Evolutionary conservation across 2,797 vertebrate genomes (phyloP).

Genomic region (Odontamblyopus rebecca): DNA sequence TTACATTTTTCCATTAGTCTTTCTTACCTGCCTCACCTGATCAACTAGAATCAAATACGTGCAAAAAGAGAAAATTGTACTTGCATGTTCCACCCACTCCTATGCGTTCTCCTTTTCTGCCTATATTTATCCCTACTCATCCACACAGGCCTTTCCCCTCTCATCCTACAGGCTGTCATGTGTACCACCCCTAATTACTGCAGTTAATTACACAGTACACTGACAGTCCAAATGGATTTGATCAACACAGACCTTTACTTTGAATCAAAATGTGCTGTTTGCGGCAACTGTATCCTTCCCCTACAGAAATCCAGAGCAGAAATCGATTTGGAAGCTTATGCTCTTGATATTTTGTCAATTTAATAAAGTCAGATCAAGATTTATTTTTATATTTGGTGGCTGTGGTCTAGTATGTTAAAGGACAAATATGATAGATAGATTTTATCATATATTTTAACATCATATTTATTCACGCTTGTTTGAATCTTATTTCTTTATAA

Average conservation of each 20-base stretch:
- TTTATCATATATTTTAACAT: too few relatives aligned
- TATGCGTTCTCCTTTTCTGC: conserved; percentile 7
- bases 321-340: neutral
- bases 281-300: conserved; percentile 7
- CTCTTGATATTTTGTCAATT: too few relatives aligned
- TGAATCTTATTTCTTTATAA: too few relatives aligned
- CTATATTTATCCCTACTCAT: conserved; percentile 8
- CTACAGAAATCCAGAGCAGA: neutral
- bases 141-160: conserved; percentile 29
- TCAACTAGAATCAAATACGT: conserved; percentile 37
- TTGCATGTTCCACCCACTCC: neutral
- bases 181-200: conserved; percentile 57
- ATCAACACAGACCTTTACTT: conserved; percentile 49
- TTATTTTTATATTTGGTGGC: too few relatives aligned
- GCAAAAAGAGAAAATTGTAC: conserved; percentile 8
- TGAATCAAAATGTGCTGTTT: conserved; percentile 20
- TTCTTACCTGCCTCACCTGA: conserved; percentile 32
- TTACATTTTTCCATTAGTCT: conserved; percentile 50
- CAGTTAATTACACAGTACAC: conserved; percentile 64
- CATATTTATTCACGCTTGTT: too few relatives aligned
- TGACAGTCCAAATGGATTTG: conserved; percentile 56
- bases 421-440: too few relatives aligned
- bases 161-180: conserved; percentile 50
- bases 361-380: too few relatives aligned
- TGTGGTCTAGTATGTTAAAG: too few relatives aligned